Evolutionary conservation across 2,113 vertebrate species (phyloP), one percentile per base, ranked within the genome.

Genomic region (Tenebrosternarchus preto): DNA sequence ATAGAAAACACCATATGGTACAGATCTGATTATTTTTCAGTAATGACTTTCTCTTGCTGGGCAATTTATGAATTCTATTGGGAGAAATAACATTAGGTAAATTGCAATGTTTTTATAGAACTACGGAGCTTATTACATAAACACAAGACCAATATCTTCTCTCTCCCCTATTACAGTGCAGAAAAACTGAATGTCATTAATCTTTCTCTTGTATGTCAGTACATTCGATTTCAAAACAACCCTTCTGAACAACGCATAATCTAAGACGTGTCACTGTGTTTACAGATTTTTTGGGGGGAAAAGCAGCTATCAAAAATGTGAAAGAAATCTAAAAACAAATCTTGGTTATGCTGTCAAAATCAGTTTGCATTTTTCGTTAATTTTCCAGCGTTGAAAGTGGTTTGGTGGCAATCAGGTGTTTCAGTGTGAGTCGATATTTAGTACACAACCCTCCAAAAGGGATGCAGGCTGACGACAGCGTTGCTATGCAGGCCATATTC

Each of bases 1-100:
- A 0, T 22, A 57, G 39, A 64, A 72, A 80, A 80, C 56, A 71
- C 29, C 77, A 80, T 25, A 72, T 72, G 77, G 57, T 73, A 15
- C 12, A 2, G 25, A 72, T 39, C 71, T 53, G 56, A 61, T 31
- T 29, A 61, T 20, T 61, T 60, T 8, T 3, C 77, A 25, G 31
- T 46, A 46, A 71, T 50, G 67, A 61, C 22, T 29, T 72, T n/a
- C 5, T 19, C 5, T 71, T 78, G 25, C 29, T 27, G 9, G 17
- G 20, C 12, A n/a, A 2, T 17, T 22, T 24, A 3, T 4, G 19
- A 66, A 50, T 50, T 50, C 27, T 33, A 29, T 11, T 63, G n/a
- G 60, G 7, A 31, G 39, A 66, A 66, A 43, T 76, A 0, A 64
- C 43, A 17, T 36, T 15, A 5, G 11, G 31, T 24, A 33, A 66